phyloP scores from a whole-genome alignment of 2,113 vertebrate species.

The Plectropomus leopardus region DNA sequence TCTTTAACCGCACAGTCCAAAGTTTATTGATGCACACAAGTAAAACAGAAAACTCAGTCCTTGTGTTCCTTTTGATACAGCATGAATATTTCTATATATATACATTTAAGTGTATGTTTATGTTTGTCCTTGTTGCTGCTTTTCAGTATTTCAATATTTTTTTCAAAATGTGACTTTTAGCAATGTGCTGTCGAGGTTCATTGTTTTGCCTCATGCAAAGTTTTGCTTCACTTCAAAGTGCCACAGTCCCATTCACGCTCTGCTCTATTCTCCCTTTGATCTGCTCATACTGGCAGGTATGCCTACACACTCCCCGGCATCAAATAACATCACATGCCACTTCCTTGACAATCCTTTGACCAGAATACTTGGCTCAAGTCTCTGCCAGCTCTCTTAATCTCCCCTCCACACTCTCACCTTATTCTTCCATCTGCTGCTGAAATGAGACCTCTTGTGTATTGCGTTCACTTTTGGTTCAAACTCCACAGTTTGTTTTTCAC shows the following conservation, averaged over 20 bases:
- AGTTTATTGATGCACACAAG: not conserved
- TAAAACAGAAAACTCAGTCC: not conserved
- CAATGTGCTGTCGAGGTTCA: slow-evolving; percentile 13
- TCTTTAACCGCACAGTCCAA: not conserved
- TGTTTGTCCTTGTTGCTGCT: slow-evolving; percentile 8
- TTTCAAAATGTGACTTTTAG: slow-evolving; percentile 26
- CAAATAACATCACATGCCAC: slow-evolving; percentile 73
- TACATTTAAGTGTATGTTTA: not conserved
- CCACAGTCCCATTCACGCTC: slow-evolving; percentile 53
- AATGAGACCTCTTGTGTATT: slow-evolving; percentile 53
- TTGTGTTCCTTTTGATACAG: slow-evolving; percentile 18
- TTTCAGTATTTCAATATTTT: slow-evolving; percentile 1
- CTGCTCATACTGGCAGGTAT: slow-evolving; percentile 65
- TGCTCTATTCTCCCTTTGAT: slow-evolving; percentile 67
- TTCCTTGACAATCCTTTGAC: slow-evolving; percentile 76
- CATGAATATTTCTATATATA: not conserved
- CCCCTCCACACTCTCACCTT: slow-evolving; percentile 59
- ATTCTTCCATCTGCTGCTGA: slow-evolving; percentile 51
- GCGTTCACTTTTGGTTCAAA: slow-evolving; percentile 33
- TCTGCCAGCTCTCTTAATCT: slow-evolving; percentile 67
- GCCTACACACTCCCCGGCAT: slow-evolving; percentile 63
- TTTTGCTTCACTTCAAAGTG: slow-evolving; percentile 68
- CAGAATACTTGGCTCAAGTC: slow-evolving; percentile 60
- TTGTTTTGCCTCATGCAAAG: slow-evolving; percentile 63
- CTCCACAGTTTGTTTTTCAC: slow-evolving; percentile 32